phyloP scores from a whole-genome alignment of 2,113 vertebrate genomes.

The Chaetodon trifascialis region DNA sequence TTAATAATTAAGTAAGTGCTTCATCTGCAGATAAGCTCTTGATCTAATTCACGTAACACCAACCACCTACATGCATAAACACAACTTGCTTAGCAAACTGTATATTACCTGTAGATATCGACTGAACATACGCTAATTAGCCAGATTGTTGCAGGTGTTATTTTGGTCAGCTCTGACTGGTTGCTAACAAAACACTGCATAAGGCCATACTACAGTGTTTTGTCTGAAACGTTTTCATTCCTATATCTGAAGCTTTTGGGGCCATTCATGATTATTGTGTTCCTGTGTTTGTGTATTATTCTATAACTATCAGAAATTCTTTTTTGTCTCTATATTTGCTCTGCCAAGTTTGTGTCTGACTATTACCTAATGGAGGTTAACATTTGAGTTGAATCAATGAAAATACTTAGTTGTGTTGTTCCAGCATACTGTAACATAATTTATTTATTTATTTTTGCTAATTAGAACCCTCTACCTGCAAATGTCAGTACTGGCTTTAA shows the following conservation, averaged over 20 bases:
- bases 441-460: background rate
- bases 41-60: background rate
- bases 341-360: background rate
- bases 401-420: background rate
- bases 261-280: background rate
- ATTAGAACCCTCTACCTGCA: too few species aligned
- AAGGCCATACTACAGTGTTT: background rate
- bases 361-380: background rate
- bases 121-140: conserved; percentile 1
- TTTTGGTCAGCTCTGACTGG: background rate
- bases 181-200: background rate
- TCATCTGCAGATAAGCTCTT: conserved; percentile 29
- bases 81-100: conserved; percentile 4
- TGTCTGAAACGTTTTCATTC: too few species aligned
- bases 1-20: conserved; percentile 14
- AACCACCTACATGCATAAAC: background rate
- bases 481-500: background rate
- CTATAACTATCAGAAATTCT: background rate
- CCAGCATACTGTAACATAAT: background rate
- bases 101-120: background rate
- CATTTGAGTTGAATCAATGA: background rate
- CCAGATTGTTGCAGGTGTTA: background rate
- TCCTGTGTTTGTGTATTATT: background rate
- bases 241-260: background rate
- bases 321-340: background rate